Conservation (phyloP, 2,113 vertebrate genomes). For the Numida meleagris region DNA sequence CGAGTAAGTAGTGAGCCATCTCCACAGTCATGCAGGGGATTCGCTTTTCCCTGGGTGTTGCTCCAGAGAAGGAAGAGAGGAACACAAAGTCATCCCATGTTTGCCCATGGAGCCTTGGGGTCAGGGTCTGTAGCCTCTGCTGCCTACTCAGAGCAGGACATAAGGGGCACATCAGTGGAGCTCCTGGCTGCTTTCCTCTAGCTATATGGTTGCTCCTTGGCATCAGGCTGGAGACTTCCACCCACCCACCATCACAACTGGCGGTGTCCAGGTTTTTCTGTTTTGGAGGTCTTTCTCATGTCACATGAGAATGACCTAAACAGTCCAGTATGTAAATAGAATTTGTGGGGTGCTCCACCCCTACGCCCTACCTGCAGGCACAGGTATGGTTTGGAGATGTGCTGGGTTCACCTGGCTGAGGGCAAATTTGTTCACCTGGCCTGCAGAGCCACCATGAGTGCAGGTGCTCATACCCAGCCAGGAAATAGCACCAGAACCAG, state of each 20-base stretch:
- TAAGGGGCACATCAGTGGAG: neutral
- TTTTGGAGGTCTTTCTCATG: neutral
- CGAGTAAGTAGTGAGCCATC: neutral
- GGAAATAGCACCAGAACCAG: neutral
- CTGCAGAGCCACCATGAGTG: neutral
- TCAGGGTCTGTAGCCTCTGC: neutral
- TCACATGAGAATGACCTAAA: neutral
- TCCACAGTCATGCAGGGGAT: neutral
- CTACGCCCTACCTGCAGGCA: neutral
- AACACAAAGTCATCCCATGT: rapidly evolving
- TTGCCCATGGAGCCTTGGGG: neutral
- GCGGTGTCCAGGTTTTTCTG: neutral
- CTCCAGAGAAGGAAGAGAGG: neutral
- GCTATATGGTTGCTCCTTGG: neutral
- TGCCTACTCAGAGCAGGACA: neutral
- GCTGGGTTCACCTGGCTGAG: neutral
- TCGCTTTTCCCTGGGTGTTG: neutral
- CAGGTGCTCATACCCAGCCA: neutral
- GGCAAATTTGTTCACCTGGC: neutral
- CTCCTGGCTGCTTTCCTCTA: neutral
- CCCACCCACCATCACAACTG: neutral
- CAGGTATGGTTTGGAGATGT: neutral
- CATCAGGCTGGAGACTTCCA: neutral
- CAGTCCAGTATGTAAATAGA: neutral
- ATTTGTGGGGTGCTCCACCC: neutral